Conservation (phyloP, 2,888 invertebrate genomes). For the Amphipyra tragopoginis region DNA sequence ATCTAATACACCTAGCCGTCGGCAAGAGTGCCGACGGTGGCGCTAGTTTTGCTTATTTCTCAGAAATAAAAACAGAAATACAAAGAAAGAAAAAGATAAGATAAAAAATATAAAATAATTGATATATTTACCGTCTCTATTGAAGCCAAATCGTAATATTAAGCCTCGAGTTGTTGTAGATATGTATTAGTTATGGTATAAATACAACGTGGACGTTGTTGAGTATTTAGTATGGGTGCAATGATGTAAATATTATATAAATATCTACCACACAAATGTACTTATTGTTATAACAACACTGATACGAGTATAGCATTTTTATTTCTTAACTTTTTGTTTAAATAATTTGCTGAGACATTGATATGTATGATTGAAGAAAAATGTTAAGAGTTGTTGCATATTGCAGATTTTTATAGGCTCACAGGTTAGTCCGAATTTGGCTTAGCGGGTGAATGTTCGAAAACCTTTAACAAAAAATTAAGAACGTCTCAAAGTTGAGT, state of each 20-base stretch:
- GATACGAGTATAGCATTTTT: constrained; percentile 24
- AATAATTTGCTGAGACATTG: background rate
- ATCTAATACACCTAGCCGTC: no score
- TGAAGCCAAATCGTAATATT: constrained; percentile 4
- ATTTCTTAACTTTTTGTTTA: constrained; percentile 15
- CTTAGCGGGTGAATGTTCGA: no score
- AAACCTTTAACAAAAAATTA: no score
- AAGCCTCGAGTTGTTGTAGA: constrained; percentile 41
- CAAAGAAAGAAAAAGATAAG: no score
- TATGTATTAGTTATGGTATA: constrained; percentile 20
- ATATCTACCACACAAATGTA: constrained; percentile 33
- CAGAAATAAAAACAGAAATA: no score
- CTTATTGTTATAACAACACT: constrained; percentile 34
- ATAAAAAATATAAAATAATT: no score
- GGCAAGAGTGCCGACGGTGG: no score
- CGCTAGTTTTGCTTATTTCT: no score
- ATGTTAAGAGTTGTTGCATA: background rate
- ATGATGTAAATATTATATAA: constrained; percentile 67
- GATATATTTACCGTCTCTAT: no score
- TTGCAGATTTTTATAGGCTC: background rate
- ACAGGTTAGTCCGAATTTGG: no score
- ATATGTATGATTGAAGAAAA: background rate
- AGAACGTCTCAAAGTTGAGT: no score
- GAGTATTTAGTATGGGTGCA: constrained; percentile 57
- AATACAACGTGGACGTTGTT: constrained; percentile 9